A percentile compares a stretch with the other conserved stretches of the same genome.
Evolutionary conservation across 2,888 invertebrate genomes (phyloP).

Genomic region (Pilophorus perplexus): DNA sequence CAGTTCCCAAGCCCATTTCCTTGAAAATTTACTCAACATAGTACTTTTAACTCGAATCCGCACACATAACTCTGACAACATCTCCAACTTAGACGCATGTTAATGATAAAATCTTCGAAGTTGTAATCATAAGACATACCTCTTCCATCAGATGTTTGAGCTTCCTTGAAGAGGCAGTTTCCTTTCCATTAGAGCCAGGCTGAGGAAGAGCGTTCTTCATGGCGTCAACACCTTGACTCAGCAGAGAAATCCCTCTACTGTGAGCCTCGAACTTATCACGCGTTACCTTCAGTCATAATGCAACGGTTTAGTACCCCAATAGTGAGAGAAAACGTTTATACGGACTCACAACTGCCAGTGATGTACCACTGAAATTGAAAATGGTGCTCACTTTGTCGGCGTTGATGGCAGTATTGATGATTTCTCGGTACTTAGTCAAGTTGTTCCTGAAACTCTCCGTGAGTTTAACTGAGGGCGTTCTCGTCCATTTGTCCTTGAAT

Average conservation of each 20-base stretch:
- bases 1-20: no score
- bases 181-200: slow-evolving; percentile 51
- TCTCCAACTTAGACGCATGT: no score
- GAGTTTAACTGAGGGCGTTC: slow-evolving; percentile 81
- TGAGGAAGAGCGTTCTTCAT: slow-evolving; percentile 65
- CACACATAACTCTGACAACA: no score
- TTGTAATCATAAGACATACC: slow-evolving; percentile 55
- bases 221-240: slow-evolving; percentile 71
- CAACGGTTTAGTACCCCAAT: neutral
- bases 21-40: no score
- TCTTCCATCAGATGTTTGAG: slow-evolving; percentile 77
- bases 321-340: no score
- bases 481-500: slow-evolving; percentile 89
- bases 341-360: no score
- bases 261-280: slow-evolving; percentile 81
- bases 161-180: slow-evolving; percentile 59
- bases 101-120: no score
- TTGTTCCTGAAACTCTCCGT: slow-evolving; percentile 87
- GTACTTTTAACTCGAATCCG: no score
- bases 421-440: slow-evolving; percentile 86
- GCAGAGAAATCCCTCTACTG: slow-evolving; percentile 72
- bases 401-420: slow-evolving; percentile 83
- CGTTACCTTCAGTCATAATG: slow-evolving; percentile 58
- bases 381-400: slow-evolving; percentile 58
- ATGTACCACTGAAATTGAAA: neutral